phyloP scores from a whole-genome alignment of 2,113 vertebrate genomes.

The Tinamus guttatus region DNA sequence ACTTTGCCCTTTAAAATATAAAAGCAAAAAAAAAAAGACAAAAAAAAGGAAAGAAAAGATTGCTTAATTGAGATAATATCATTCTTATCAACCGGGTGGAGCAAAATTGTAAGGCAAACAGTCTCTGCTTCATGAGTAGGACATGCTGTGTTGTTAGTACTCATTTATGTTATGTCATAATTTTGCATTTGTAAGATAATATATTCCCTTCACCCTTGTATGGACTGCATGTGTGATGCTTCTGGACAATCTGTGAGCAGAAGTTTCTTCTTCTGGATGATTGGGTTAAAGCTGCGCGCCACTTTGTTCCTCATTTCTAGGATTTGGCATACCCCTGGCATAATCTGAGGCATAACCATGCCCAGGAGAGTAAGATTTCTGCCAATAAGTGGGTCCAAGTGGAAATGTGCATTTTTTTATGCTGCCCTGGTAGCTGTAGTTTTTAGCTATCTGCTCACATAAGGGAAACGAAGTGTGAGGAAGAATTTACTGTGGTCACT shows the following conservation, averaged over 20 bases:
- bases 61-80: background rate
- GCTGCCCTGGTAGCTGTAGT: rapidly evolving
- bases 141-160: background rate
- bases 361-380: rapidly evolving
- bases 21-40: background rate
- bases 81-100: background rate
- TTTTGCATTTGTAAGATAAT: background rate
- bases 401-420: background rate
- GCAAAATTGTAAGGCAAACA: background rate
- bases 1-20: background rate
- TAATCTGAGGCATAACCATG: rapidly evolving
- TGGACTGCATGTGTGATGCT: background rate
- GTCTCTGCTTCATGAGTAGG: background rate
- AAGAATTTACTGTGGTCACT: background rate
- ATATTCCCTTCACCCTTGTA: rapidly evolving
- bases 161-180: background rate
- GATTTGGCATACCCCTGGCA: background rate
- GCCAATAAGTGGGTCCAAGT: background rate
- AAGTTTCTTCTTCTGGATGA: background rate
- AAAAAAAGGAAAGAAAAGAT: background rate
- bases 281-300: background rate
- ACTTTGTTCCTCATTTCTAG: background rate
- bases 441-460: background rate
- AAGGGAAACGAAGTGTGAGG: background rate
- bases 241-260: background rate